Base-by-base conservation (phyloP, 2,797 vertebrate genomes). In the Anas georgica region DNA sequence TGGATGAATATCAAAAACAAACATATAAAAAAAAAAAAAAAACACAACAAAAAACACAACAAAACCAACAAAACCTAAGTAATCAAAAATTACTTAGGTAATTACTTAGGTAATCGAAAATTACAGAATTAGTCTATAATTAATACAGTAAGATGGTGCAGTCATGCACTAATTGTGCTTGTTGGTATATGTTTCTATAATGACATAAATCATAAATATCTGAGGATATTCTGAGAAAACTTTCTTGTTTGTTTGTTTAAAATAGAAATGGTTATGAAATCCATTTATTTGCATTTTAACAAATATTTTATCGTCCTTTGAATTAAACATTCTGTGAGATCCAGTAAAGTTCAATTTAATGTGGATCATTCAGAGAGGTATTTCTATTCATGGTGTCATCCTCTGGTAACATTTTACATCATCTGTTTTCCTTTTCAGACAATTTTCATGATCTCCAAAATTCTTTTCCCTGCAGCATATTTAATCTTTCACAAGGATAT, bases 341-440 rank as follows among this genome's bases (percentile, higher is more conserved):
- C 81, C 63, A 62, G 48, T 73, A 80, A 91, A 91, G 56, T 56
- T 82, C 68, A 85, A 15, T 77, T 89, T 93, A 91, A 82, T 66
- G 67, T 90, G 35, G 20, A 43, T 70, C 20, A 73, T 54, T 20
- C 2, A 6, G 63, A 52, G 59, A 86, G 74, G n/a, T 88, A 12
- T 77, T 90, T 91, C 16, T 91, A 20, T 67, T 63, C 14, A 23
- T 13, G 68, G 10, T 33, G 25, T 94, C 37, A 48, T 77, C 4
- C 3, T 41, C 55, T 48, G 25, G 55, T 68, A 76, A 75, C 5
- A 21, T 63, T 80, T 69, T 64, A 31, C 6, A 48, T 31, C 9
- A 45, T 15, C 31, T 70, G 10, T 37, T 76, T 88, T 78, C 5
- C 2, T 69, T 67, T 72, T 54, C 72, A 60, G 35, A 82, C 3